These are phyloP conservation scores for Lydus trimaculatus DNA, from an alignment of 2,888 invertebrate species.

Conservation along the genomic window DNA sequence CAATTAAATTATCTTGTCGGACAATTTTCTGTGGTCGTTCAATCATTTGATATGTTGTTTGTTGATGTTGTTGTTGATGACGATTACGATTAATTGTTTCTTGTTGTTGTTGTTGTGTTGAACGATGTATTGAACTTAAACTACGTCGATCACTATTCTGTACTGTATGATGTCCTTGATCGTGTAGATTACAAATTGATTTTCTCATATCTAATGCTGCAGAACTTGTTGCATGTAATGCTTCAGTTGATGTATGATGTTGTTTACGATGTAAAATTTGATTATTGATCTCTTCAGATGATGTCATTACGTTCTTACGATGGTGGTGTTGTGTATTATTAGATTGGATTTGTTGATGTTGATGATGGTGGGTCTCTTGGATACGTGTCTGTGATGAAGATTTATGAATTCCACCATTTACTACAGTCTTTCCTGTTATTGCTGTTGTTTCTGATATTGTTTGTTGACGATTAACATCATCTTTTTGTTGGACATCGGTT, in stretches of 20 bases:
- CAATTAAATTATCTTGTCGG: constrained; percentile 71
- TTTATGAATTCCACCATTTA: constrained; percentile 49
- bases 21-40: constrained; percentile 71
- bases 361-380: constrained; percentile 27
- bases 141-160: constrained; percentile 73
- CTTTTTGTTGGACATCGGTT: constrained; percentile 42
- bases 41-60: constrained; percentile 54
- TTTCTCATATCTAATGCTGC: constrained; percentile 82
- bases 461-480: constrained; percentile 29
- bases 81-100: constrained; percentile 63
- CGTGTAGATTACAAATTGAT: constrained; percentile 80
- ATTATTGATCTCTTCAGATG: constrained; percentile 77
- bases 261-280: constrained; percentile 81
- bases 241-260: constrained; percentile 72
- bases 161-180: constrained; percentile 72
- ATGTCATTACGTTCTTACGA: constrained; percentile 76
- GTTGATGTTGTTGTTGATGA: constrained; percentile 58
- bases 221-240: constrained; percentile 74
- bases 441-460: background rate
- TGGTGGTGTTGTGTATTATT: constrained; percentile 61
- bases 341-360: constrained; percentile 35
- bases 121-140: constrained; percentile 80
- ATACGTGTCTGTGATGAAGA: constrained; percentile 55
- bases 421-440: constrained; percentile 24
- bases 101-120: constrained; percentile 55